Conservation (phyloP, 2,113 vertebrate genomes). For the Rhinolophus ferrumequinum region DNA sequence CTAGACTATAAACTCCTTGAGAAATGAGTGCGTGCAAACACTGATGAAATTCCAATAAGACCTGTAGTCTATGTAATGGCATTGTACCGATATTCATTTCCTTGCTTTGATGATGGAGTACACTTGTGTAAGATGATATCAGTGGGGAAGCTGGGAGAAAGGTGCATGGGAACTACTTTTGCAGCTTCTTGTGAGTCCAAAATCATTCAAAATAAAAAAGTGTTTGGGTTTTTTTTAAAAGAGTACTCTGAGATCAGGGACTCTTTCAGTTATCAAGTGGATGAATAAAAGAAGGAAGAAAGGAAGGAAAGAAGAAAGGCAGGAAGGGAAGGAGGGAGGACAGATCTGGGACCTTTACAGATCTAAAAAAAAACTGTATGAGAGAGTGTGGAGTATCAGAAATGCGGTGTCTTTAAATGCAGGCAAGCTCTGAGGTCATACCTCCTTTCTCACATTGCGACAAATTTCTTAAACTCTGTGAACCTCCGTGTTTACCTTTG, state of each 20-base stretch:
- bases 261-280: not conserved
- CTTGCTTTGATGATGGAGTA: not conserved
- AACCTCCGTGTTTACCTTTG: not conserved
- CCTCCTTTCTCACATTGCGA: not conserved
- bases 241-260: not conserved
- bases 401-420: not conserved
- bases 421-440: not conserved
- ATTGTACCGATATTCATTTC: not conserved
- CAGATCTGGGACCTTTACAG: not conserved
- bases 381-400: not conserved
- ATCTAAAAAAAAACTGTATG: not conserved
- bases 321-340: not conserved
- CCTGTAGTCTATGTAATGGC: not conserved
- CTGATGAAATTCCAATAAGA: not conserved
- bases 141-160: not conserved
- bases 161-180: not conserved
- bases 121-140: not conserved
- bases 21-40: not conserved
- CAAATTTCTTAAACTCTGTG: not conserved
- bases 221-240: not conserved
- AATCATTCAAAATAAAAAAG: not conserved
- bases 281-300: not conserved
- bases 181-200: slow-evolving; percentile 28
- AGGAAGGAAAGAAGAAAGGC: not conserved
- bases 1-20: not conserved